Evolutionary conservation across 2,888 invertebrate species (phyloP).

Genomic region (Aporophyla nigra): DNA sequence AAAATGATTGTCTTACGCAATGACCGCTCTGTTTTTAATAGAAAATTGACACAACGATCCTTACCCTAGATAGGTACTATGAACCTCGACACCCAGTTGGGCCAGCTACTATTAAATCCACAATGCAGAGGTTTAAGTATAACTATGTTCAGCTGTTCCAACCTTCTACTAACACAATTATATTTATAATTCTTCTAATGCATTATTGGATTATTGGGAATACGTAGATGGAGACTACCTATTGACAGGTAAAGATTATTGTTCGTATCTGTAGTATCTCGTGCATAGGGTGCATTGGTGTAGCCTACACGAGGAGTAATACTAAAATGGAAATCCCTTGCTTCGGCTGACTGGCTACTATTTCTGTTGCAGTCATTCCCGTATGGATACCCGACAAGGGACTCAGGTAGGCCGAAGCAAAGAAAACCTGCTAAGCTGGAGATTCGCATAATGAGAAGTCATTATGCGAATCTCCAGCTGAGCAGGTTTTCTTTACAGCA

Average conservation of each 20-base stretch:
- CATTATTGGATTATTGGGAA: slow-evolving; percentile 34
- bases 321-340: background rate
- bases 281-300: background rate
- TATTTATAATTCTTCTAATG: slow-evolving; percentile 22
- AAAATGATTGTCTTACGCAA: background rate
- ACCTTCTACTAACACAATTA: slow-evolving; percentile 44
- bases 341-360: background rate
- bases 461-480: too few relatives aligned
- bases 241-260: background rate
- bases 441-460: too few relatives aligned
- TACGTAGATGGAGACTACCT: background rate
- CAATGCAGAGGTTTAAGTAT: background rate
- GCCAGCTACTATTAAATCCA: slow-evolving; percentile 6
- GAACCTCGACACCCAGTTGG: background rate
- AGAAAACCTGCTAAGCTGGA: too few relatives aligned
- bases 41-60: background rate
- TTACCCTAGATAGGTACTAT: background rate
- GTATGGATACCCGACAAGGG: too few relatives aligned
- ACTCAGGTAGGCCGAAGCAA: too few relatives aligned
- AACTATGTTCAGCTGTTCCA: slow-evolving; percentile 18
- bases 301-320: background rate
- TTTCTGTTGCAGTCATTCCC: too few relatives aligned
- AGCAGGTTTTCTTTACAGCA: too few relatives aligned
- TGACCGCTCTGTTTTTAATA: background rate
- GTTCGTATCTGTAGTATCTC: background rate